Evolutionary conservation across 2,888 invertebrate genomes (phyloP), one percentile per base, ranked within the genome.

Genomic region (Euplagia quadripunctaria): DNA sequence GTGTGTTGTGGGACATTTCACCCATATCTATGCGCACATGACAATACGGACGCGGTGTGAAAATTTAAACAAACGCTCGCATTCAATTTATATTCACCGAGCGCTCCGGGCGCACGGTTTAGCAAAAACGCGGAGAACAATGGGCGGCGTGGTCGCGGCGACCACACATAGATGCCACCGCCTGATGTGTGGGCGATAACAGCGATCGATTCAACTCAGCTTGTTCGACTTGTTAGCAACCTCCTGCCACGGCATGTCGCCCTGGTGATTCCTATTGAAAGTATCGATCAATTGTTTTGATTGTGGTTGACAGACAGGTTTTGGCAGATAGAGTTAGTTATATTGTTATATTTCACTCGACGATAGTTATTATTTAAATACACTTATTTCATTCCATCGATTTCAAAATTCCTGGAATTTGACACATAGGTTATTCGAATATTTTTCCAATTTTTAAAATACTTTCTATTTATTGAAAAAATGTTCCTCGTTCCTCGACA

Each of bases 31-130:
- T 82, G 83, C 84, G 80, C 85, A 77, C 84, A 85, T 83, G 83
- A 82, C 84, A 84, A 80, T 85, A 77, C 76, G 80, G 82, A 83
- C 84, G 86, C 87, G 79, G 85, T 87, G 87, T 89, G 89, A 91
- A 91, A 90, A 89, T 90, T 90, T 89, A 90, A 91, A 90, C 89
- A 88, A 90, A 89, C 87, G 87, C 78, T 85, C 85, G 83, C 86
- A 89, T 90, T 89, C 89, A 91, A 90, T 92, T 92, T 91, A 91
- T 89, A 91, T 91, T 88, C 91, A 85, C 86, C 85, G 81, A 83
- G 86, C 87, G 85, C 85, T 83, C 78, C 85, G 72, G 85, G 82
- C 86, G 86, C 83, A 83, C 81, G 86, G 87, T 88, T 88, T 86
- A 82, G 87, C 89, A 88, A 83, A 84, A 84, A 83, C 80, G 74